A percentile compares a stretch with the other conserved stretches of the same genome.
Conservation (phyloP, 2,888 invertebrate genomes). For the Brachynemurus nebulosus region DNA sequence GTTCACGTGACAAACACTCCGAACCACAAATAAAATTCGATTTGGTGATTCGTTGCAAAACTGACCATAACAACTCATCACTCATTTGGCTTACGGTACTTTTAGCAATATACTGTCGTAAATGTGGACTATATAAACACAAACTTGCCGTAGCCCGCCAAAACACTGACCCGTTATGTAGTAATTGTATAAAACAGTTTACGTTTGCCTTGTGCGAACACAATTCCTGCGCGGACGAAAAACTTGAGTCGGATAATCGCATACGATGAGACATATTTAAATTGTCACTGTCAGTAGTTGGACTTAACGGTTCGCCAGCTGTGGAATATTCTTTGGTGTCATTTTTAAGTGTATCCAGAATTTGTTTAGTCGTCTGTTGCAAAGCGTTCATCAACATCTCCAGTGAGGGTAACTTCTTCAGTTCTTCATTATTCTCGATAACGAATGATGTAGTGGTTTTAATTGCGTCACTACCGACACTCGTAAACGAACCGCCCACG, state of each 20-base stretch:
- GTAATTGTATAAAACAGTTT: constrained; percentile 27
- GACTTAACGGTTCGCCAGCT: neutral
- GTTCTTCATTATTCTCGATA: constrained; percentile 1
- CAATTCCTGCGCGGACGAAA: constrained; percentile 11
- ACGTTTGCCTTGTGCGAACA: constrained; percentile 23
- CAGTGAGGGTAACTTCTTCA: constrained; percentile 9
- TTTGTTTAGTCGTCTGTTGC: neutral
- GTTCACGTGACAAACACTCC: constrained; percentile 19
- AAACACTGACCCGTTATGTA: constrained; percentile 35
- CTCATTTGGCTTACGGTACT: constrained; percentile 31
- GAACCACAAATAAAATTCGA: neutral
- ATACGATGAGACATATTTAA: neutral
- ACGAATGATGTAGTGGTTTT: neutral
- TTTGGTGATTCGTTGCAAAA: constrained; percentile 27
- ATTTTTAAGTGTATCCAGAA: neutral
- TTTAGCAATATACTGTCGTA: constrained; percentile 33
- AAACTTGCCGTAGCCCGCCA: constrained; percentile 39
- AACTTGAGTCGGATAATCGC: neutral
- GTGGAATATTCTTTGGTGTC: neutral
- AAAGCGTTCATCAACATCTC: constrained; percentile 7
- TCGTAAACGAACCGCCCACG: neutral
- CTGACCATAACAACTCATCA: constrained; percentile 31
- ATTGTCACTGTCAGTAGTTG: constrained; percentile 5
- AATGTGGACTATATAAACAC: constrained; percentile 40
- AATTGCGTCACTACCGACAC: neutral